These are phyloP conservation scores for Bolinopsis microptera DNA, from an alignment of 37 sponge, comb jelly and placozoan species.

Conservation along the genomic window DNA sequence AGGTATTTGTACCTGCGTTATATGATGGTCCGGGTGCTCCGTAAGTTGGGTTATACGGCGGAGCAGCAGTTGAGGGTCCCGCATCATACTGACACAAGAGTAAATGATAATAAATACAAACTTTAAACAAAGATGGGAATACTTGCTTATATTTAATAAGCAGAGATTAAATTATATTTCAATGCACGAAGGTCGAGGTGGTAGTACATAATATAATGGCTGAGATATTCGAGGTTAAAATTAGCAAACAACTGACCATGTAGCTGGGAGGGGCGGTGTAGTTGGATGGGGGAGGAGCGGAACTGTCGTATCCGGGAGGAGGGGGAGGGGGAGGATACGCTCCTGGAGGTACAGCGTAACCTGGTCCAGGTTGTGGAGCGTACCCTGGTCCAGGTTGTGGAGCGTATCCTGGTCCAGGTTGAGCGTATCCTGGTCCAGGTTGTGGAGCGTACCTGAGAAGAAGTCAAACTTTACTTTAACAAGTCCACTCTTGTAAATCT, in stretches of 20 bases:
- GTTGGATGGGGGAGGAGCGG: background rate
- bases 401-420: background rate
- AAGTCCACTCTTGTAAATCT: too few species aligned
- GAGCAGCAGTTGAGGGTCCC: background rate
- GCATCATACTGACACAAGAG: slow-evolving; percentile 31
- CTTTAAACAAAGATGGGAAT: too few species aligned
- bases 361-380: too few species aligned
- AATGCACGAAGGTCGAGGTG: too few species aligned
- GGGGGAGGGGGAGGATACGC: background rate
- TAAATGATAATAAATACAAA: too few species aligned
- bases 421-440: too few species aligned
- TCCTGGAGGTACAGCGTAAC: background rate
- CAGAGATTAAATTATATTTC: too few species aligned
- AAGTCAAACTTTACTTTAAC: too few species aligned
- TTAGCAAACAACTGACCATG: background rate
- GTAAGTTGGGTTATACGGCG: background rate
- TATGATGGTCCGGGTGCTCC: background rate
- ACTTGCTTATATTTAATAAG: too few species aligned
- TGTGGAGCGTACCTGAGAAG: too few species aligned
- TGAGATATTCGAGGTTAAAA: background rate
- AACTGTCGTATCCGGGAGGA: background rate
- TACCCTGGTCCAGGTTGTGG: background rate
- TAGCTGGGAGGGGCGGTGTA: slow-evolving; percentile 32
- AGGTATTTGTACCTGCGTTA: background rate
- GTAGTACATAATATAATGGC: too few species aligned